Evolutionary conservation across 1,140 invertebrate species (phyloP).

Genomic region (Drosophila melanogaster): DNA sequence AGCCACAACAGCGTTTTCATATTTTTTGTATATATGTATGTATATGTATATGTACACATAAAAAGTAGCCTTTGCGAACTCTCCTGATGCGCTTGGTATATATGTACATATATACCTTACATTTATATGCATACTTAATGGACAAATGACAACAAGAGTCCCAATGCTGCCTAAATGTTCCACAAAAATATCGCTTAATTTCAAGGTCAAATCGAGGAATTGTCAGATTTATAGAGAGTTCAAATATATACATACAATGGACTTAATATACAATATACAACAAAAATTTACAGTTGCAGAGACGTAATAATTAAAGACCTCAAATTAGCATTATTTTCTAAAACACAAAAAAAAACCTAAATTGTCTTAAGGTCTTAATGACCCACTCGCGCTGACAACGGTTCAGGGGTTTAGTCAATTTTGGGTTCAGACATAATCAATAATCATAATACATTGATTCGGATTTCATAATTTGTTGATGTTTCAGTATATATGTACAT

Average conservation of each 20-base stretch:
- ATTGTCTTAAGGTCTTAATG: conserved; percentile 48
- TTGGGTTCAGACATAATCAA: conserved; percentile 20
- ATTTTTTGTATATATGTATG: background rate
- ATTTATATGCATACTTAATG: conserved; percentile 3
- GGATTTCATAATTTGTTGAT: conserved; percentile 38
- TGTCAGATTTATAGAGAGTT: background rate
- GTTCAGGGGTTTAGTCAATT: conserved; percentile 58
- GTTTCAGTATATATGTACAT: background rate
- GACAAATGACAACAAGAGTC: conserved; percentile 9
- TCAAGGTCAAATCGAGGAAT: conserved; percentile 3
- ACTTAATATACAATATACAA: conserved; percentile 14
- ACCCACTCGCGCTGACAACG: conserved; percentile 41
- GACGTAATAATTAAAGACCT: conserved; percentile 9
- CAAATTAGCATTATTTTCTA: conserved; percentile 57
- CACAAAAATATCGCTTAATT: background rate
- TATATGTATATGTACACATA: no score
- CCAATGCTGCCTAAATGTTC: conserved; percentile 10
- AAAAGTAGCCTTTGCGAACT: no score
- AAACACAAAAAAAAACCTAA: conserved; percentile 47
- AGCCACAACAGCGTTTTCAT: no score
- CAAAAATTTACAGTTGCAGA: conserved; percentile 22
- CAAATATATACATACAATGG: background rate
- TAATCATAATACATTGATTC: conserved; percentile 1
- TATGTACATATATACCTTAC: background rate
- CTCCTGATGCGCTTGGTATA: no score